Percentiles rank a stretch among this genome's conserved stretches.
Conservation (phyloP, 2,113 vertebrate genomes). For the Riparia riparia region DNA sequence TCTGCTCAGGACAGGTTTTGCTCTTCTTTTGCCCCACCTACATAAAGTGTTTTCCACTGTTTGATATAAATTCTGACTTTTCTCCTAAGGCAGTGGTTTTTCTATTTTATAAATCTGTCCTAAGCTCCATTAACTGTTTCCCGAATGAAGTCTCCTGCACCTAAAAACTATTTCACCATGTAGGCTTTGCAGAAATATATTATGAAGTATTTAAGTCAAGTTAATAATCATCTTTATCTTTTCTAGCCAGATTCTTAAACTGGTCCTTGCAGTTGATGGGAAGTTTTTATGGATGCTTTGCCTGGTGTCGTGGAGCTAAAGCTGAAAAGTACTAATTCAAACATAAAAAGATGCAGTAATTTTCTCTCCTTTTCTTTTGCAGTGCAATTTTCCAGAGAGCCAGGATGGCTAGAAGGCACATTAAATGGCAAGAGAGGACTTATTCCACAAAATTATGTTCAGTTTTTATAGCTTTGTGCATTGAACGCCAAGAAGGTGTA, state of each 20-base stretch:
- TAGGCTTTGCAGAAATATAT: not conserved
- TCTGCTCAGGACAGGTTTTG: not conserved
- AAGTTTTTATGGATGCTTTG: not conserved
- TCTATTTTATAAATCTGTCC: not conserved
- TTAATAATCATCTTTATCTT: not conserved
- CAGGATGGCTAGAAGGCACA: conserved; percentile 97
- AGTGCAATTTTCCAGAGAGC: conserved; percentile 89
- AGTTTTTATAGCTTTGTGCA: conserved; percentile 84
- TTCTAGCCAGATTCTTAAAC: not conserved
- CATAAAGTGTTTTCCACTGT: not conserved
- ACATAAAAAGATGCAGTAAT: not conserved
- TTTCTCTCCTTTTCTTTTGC: conserved; percentile 50
- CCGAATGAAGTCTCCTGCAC: not conserved
- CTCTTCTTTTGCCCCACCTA: not conserved
- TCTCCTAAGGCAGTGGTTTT: not conserved
- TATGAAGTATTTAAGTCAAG: not conserved
- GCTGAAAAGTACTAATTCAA: not conserved
- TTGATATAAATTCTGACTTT: not conserved
- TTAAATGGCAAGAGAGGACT: conserved; percentile 95
- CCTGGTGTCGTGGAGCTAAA: not conserved
- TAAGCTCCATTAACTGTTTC: not conserved
- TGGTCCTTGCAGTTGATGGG: not conserved
- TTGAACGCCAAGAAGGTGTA: conserved; percentile 63
- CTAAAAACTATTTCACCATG: not conserved
- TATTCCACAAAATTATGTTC: conserved; percentile 97